Conservation (phyloP, 92 coral and sea anemone species). For the Siderastrea radians region DNA sequence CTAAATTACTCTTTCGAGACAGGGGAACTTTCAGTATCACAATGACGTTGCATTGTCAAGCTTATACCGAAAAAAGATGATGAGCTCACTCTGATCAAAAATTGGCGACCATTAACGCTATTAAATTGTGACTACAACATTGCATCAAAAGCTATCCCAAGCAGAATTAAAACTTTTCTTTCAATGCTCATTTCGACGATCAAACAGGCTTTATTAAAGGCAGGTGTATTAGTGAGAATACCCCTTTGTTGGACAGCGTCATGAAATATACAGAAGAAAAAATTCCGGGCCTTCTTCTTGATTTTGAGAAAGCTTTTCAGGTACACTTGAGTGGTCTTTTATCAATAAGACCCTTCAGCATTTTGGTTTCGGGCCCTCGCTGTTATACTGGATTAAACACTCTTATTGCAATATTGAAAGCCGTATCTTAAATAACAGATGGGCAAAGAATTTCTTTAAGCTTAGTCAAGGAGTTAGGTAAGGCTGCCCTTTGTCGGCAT, state of each 20-base stretch:
- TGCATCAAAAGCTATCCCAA: constrained; percentile 17
- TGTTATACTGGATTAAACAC: constrained; percentile 30
- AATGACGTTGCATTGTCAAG: constrained; percentile 30
- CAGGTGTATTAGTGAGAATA: constrained; percentile 4
- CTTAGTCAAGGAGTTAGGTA: constrained; percentile 26
- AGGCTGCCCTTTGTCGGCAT: constrained; percentile 38
- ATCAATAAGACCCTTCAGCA: constrained; percentile 19
- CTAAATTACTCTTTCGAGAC: constrained; percentile 19
- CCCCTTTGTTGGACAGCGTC: constrained; percentile 4
- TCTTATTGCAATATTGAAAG: constrained; percentile 30
- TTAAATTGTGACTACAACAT: constrained; percentile 12
- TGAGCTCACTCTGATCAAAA: background rate
- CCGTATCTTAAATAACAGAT: constrained; percentile 30
- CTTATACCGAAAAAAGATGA: constrained; percentile 38
- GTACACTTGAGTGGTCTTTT: constrained; percentile 35
- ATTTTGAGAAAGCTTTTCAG: constrained; percentile 24
- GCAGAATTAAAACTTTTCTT: background rate
- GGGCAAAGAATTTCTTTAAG: constrained; percentile 27
- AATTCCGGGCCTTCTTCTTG: constrained; percentile 10
- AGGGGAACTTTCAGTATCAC: constrained; percentile 30
- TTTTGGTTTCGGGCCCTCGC: constrained; percentile 34
- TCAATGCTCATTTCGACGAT: background rate
- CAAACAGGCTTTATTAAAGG: constrained; percentile 2
- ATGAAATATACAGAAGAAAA: constrained; percentile 4
- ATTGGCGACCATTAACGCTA: constrained; percentile 16